These are phyloP conservation scores for Neofelis nebulosa DNA, from an alignment of 2,113 vertebrate genomes.

Conservation along the genomic window DNA sequence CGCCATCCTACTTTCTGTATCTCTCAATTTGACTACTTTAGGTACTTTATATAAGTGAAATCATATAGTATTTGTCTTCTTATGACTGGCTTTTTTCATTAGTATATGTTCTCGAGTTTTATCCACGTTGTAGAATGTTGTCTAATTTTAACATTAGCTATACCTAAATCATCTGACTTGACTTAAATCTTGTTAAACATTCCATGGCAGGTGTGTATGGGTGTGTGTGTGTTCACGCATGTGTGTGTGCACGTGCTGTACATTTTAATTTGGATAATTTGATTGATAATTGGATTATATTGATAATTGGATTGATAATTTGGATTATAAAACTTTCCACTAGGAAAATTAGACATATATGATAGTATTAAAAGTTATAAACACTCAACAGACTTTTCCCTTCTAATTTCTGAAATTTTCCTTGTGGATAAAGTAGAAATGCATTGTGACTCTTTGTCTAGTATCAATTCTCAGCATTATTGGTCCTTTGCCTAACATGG, in stretches of 20 bases:
- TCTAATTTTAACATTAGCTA: background rate
- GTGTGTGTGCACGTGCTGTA: accelerated
- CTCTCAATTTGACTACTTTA: background rate
- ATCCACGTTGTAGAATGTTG: background rate
- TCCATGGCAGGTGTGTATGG: accelerated
- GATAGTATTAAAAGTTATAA: background rate
- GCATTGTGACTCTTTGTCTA: background rate
- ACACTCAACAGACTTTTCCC: background rate
- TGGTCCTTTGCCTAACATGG: background rate
- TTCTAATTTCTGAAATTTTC: background rate
- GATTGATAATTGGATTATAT: too few relatives aligned
- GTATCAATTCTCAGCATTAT: background rate
- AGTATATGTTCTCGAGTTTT: background rate
- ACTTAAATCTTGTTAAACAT: background rate
- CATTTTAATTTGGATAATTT: background rate
- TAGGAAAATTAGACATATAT: background rate
- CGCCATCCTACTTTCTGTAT: background rate
- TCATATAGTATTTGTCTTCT: background rate
- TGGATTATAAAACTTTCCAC: background rate
- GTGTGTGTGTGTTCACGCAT: background rate
- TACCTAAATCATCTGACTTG: background rate
- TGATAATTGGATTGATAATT: background rate
- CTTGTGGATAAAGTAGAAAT: background rate
- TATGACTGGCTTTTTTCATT: background rate
- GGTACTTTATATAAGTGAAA: background rate